Base-by-base conservation (phyloP, 1,140 invertebrate species). In the Homarus americanus region DNA sequence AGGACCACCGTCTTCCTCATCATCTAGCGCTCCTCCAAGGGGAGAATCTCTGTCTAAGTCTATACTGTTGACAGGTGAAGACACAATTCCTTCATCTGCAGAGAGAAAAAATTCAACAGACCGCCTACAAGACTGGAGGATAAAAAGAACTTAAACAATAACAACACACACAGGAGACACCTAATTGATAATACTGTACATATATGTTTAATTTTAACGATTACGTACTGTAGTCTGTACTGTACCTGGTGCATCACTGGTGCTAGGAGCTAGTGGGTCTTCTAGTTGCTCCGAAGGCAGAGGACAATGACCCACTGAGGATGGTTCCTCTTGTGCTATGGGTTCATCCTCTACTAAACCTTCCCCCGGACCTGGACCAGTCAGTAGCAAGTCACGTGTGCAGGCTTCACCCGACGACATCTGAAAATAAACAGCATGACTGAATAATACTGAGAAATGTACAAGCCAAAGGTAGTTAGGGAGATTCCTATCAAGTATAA, bases 11-110 rank as follows among this genome's bases (percentile, higher is more conserved):
- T 90, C 88, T 40, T 90, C 88, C 3, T 90, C 88, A 63, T 90
- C 88, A 84, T 90, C 88, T 34, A 90, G 73, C n/a, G 63, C 78
- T 38, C 88, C 88, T 28, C 72, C 88, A 41, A 90, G 44, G 10
- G 88, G 88, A 5, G 88, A 90, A 49, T 90, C 88, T 78, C 88
- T 38, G 80, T 90, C 88, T 20, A 90, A 63, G 41, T 90, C 88
- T 15, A 90, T 20, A 24, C 88, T 90, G 82, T 82, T 90, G 17
- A 90, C 88, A 63, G 88, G 88, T 32, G 88, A 90, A 12, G 88
- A 90, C 38, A 90, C 88, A 32, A 90, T 82, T n/a, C 88, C 88
- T 40, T 83, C 79, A 58, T 90, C 88, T 90, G 88, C 20, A 53
- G 36, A 69, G 3, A 28, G 41, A 69, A 24, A 32, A 4, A 28